These are phyloP conservation scores for Arenaria interpres DNA, from an alignment of 2,113 vertebrate species.

Conservation along the genomic window DNA sequence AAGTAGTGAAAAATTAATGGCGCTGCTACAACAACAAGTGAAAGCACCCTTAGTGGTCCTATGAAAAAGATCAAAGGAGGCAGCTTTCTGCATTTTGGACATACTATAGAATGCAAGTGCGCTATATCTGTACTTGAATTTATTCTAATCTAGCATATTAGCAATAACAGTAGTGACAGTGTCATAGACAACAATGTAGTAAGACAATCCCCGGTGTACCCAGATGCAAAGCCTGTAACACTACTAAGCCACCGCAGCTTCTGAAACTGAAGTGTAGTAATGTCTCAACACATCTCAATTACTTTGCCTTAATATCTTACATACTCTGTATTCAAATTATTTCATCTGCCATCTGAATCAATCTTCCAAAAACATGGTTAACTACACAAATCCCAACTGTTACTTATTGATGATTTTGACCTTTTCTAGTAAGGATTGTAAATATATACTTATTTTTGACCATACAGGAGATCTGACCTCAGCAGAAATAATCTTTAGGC, in stretches of 20 bases:
- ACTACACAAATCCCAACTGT: not conserved
- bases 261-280: not conserved
- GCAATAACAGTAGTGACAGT: not conserved
- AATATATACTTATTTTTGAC: not conserved
- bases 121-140: not conserved
- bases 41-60: not conserved
- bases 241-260: not conserved
- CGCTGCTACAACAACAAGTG: not conserved
- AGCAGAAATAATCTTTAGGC: not conserved
- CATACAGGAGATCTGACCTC: not conserved
- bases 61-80: not conserved
- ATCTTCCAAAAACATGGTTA: not conserved
- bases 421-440: not conserved
- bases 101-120: not conserved
- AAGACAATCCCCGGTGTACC: not conserved
- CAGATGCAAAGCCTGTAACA: not conserved
- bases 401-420: not conserved
- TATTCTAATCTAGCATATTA: not conserved
- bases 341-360: not conserved
- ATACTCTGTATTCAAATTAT: not conserved
- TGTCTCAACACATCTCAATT: not conserved
- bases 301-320: not conserved
- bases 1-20: not conserved
- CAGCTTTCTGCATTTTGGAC: not conserved
- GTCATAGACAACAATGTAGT: not conserved